Base-by-base conservation (phyloP, 2,797 vertebrate species). In the Macropodus opercularis region DNA sequence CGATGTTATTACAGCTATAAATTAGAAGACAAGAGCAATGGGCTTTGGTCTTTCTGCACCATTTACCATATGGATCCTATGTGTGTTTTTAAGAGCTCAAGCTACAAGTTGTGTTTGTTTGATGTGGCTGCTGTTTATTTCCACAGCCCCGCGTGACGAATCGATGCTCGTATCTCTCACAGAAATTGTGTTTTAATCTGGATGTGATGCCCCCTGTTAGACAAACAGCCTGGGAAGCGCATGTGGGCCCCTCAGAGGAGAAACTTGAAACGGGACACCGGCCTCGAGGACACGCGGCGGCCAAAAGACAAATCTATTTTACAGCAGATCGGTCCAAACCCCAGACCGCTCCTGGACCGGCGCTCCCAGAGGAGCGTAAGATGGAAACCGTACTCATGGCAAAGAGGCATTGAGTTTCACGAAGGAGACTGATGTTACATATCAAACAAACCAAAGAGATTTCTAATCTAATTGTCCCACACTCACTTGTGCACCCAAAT, bases 401-500 rank as follows among this genome's bases (percentile, higher is more conserved):
- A 84, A 79, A 61, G n/a, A 38, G 82, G 91, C 65, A 61, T 93
- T 63, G 3, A 56, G 84, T 93, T 93, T 89, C 92, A 90, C 54
- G 5, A 77, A 75, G 85, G 83, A 91, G 90, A 90, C 85, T 88
- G 88, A 91, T 90, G 87, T 91, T 90, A 87, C 90, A 85, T 90
- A 92, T 92, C 86, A 91, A 92, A 90, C 90, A 90, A 91, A 88
- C 82, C 85, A 84, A 85, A 91, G 83, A 90, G 91, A 91, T 89
- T 31, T 42, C 78, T 89, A 93, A 93, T 90, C 80, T 53, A 87
- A 92, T 93, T 90, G 80, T 85, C 79, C 64, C 76, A 84, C 90
- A 89, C 89, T 92, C 75, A 85, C 85, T 87, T 80, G 46, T 48
- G 51, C 70, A 81, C 87, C 86, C 87, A 89, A 90, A 93, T 90